Conservation (phyloP, 35 echinoderm and acorn worm genomes). For the Apostichopus californicus region DNA sequence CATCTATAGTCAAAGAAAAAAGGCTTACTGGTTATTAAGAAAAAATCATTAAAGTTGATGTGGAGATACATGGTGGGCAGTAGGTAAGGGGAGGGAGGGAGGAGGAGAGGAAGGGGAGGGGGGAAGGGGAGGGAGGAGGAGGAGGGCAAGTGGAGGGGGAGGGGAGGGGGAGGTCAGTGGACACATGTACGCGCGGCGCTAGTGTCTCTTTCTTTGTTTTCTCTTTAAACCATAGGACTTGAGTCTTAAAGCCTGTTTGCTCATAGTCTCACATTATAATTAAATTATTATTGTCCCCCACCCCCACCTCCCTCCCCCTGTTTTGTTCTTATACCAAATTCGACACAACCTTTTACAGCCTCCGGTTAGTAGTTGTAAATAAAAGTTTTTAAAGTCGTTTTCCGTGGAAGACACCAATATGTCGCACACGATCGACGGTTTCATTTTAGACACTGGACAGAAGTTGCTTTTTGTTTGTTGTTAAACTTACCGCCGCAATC, state of each 20-base stretch:
- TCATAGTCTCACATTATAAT: no score
- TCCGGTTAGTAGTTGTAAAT: background rate
- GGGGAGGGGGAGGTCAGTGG: background rate
- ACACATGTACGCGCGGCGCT: background rate
- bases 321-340: background rate
- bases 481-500: background rate
- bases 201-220: no score
- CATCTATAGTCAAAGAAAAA: background rate
- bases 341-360: background rate
- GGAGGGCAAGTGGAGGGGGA: no score
- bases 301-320: no score
- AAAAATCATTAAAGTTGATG: background rate
- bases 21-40: background rate
- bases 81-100: background rate
- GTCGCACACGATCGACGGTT: background rate
- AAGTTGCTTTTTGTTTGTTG: background rate
- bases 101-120: background rate
- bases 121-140: no score
- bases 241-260: no score
- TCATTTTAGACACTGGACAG: background rate
- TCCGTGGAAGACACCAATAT: background rate
- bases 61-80: background rate
- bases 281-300: no score
- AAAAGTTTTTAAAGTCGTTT: background rate
- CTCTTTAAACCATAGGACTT: no score